Conservation (phyloP, 1,140 invertebrate genomes). For the Mercenaria mercenaria region DNA sequence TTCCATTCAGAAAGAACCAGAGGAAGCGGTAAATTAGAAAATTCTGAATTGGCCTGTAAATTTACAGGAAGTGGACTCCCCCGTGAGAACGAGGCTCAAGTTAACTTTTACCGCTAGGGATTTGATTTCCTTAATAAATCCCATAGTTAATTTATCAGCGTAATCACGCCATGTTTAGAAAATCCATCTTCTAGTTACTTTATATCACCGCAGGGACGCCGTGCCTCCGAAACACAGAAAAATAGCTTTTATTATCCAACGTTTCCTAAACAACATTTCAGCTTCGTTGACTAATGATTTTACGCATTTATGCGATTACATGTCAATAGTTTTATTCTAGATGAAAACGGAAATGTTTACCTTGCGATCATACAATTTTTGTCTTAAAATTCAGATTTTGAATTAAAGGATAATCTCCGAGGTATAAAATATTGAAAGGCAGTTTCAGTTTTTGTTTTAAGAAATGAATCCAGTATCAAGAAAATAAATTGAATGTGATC, state of each 20-base stretch:
- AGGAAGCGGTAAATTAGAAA: constrained; percentile 50
- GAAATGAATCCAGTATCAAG: neutral
- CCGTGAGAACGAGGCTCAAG: constrained; percentile 49
- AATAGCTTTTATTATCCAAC: constrained; percentile 46
- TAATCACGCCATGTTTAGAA: constrained; percentile 58
- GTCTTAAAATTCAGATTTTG: constrained; percentile 24
- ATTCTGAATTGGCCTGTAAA: constrained; percentile 52
- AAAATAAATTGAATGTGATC: neutral
- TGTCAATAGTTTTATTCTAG: constrained; percentile 30
- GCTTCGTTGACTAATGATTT: constrained; percentile 47
- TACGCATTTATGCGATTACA: constrained; percentile 22
- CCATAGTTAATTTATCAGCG: constrained; percentile 60
- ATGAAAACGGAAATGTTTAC: constrained; percentile 34
- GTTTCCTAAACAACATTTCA: constrained; percentile 43
- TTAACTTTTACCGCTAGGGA: constrained; percentile 39
- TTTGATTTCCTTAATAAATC: constrained; percentile 53
- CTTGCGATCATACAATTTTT: constrained; percentile 14
- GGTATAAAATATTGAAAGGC: neutral
- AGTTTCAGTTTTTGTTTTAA: neutral
- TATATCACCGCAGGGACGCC: constrained; percentile 42
- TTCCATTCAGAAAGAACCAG: neutral
- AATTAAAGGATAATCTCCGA: neutral
- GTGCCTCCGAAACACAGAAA: constrained; percentile 37
- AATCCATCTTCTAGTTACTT: constrained; percentile 53
- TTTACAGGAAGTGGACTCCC: constrained; percentile 46